These are phyloP conservation scores for Phlogophora meticulosa DNA, from an alignment of 2,888 invertebrate genomes.

Conservation along the genomic window DNA sequence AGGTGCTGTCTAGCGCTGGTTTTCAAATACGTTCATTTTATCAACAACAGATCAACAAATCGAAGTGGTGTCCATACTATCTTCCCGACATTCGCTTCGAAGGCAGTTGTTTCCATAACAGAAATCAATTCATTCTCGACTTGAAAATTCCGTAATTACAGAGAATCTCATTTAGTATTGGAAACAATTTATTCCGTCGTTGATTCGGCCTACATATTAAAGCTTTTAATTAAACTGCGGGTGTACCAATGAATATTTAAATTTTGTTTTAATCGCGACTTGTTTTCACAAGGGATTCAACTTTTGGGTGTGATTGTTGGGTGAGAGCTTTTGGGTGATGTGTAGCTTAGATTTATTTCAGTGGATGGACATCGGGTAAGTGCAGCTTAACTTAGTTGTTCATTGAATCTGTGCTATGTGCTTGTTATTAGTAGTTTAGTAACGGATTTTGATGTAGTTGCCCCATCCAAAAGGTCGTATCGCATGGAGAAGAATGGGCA, in stretches of 20 bases:
- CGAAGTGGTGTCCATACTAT: not conserved
- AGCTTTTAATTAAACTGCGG: constrained; percentile 51
- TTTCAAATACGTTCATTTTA: not conserved
- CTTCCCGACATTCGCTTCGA: not conserved
- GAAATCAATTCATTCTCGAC: constrained; percentile 23
- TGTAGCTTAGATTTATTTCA: constrained; percentile 11
- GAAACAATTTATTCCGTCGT: constrained; percentile 51
- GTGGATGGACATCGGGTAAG: too few species aligned
- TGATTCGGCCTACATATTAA: constrained; percentile 46
- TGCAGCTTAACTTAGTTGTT: too few species aligned
- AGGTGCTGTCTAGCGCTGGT: too few species aligned
- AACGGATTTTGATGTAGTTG: too few species aligned
- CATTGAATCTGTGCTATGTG: too few species aligned
- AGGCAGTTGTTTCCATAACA: not conserved
- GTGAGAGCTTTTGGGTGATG: not conserved
- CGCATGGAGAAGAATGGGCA: too few species aligned
- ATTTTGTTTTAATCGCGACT: constrained; percentile 48
- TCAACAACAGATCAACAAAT: not conserved
- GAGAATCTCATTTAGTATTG: constrained; percentile 36
- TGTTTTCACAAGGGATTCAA: constrained; percentile 39
- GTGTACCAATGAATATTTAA: constrained; percentile 54
- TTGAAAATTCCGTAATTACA: constrained; percentile 25
- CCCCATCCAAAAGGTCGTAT: too few species aligned
- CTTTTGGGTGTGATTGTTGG: constrained; percentile 36
- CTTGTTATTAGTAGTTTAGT: too few species aligned